Conservation (phyloP, 2,888 invertebrate species). For the Lycophotia porphyrea region DNA sequence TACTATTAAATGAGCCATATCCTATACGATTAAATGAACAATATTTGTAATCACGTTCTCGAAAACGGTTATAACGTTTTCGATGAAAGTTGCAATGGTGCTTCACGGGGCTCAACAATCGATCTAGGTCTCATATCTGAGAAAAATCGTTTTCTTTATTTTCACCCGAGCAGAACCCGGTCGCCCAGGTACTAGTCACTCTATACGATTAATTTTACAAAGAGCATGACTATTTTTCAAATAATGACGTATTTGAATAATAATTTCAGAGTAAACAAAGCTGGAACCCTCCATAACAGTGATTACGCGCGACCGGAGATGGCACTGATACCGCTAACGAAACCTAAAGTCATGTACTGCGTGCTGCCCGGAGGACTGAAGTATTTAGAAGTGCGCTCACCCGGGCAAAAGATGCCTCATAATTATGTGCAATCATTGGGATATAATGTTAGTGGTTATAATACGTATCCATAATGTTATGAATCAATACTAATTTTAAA, state of each 20-base stretch:
- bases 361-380: constrained; percentile 90
- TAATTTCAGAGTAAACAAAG: constrained; percentile 38
- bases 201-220: background rate
- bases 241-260: background rate
- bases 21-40: background rate
- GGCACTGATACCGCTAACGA: constrained; percentile 73
- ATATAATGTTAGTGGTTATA: constrained; percentile 78
- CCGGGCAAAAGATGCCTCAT: constrained; percentile 89
- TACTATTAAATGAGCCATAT: too few relatives aligned
- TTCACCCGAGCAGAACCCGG: background rate
- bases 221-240: background rate
- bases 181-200: background rate
- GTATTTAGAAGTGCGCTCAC: constrained; percentile 91
- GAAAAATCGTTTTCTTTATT: background rate
- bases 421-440: constrained; percentile 85
- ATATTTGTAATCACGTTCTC: background rate
- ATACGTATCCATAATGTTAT: background rate
- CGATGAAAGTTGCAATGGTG: background rate
- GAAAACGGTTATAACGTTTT: background rate
- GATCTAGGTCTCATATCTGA: background rate
- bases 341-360: constrained; percentile 82
- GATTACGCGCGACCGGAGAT: constrained; percentile 56
- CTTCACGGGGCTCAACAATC: background rate
- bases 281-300: constrained; percentile 30
- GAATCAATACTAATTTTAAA: background rate